Base-by-base conservation (phyloP, 2,797 vertebrate species). In the Anisognathus igniventris region DNA sequence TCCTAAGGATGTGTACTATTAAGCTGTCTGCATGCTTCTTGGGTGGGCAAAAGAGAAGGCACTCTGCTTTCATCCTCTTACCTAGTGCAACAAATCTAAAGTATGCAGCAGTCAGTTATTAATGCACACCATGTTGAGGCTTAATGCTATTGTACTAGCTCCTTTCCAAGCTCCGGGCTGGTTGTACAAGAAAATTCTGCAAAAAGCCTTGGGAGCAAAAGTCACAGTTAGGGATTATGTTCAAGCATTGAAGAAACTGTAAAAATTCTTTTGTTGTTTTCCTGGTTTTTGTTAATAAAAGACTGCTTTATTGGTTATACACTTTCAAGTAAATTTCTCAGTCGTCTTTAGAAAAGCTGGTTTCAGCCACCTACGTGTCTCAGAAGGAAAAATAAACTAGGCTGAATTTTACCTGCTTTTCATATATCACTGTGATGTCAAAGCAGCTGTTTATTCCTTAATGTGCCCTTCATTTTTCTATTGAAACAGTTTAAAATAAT, bases 391-490 rank as follows among this genome's bases (percentile, higher is more conserved):
- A 90, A 93, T 80, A 84, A 65, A 54, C n/a, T 54, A 51, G 15
- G 40, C 51, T 95, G 74, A 72, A 83, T 74, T 86, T 86, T 86
- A 74, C 54, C 47, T 93, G 57, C 79, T 93, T 94, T 94, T 95
- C 86, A 57, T 76, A 20, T 70, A 67, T 83, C 47, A 70, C 56
- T 48, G 28, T 60, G 76, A 56, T 93, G 85, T 79, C 72, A 94
- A 95, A 95, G 82, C 76, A 95, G 35, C 57, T 82, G 74, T 77
- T 71, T 88, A 44, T 91, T 96, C 78, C 93, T 96, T 94, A 96
- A 83, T 50, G 4, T 74, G 35, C 64, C 56, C 90, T 94, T 91
- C 81, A 68, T 95, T 95, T 92, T 73, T 54, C 51, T 44, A 40
- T 40, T 80, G 56, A 80, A 90, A 56, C 33, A 74, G 37, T 18